phyloP scores from a whole-genome alignment of 2,888 invertebrate species.

The Chelonus formosanus region DNA sequence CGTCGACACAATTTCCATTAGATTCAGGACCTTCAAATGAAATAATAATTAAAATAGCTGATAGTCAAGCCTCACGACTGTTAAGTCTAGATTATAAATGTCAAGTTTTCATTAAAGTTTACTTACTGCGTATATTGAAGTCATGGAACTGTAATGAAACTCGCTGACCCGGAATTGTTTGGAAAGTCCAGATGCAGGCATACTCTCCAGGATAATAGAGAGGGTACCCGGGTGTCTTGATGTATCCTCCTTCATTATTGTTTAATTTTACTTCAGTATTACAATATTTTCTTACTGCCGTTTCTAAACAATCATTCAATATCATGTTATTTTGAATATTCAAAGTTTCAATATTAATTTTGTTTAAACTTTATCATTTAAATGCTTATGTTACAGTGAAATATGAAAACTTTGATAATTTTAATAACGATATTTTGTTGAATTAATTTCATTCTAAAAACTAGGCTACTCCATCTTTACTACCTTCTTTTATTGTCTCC shows the following conservation, averaged over 20 bases:
- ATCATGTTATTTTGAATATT: no score
- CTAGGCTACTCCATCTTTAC: no score
- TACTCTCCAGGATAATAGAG: slow-evolving; percentile 75
- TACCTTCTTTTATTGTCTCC: no score
- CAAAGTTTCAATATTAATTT: no score
- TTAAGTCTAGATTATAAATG: no score
- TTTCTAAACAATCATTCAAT: slow-evolving; percentile 55
- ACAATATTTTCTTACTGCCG: slow-evolving; percentile 66
- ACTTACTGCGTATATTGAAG: slow-evolving; percentile 76
- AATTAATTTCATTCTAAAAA: no score
- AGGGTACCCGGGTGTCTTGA: slow-evolving; percentile 75
- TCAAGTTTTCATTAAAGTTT: slow-evolving; percentile 10
- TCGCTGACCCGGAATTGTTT: slow-evolving; percentile 71
- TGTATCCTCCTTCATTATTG: slow-evolving; percentile 56
- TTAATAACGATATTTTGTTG: no score
- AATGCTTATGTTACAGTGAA: no score
- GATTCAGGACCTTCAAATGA: slow-evolving; percentile 48
- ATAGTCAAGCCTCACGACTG: no score
- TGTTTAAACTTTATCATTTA: no score
- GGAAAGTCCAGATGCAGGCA: slow-evolving; percentile 75
- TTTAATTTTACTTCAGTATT: slow-evolving; percentile 65
- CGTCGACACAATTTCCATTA: slow-evolving; percentile 60
- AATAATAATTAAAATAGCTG: no score
- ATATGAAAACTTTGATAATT: no score
- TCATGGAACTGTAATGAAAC: slow-evolving; percentile 75